phyloP scores from a whole-genome alignment of 2,113 vertebrate species.

The Glareola pratincola region DNA sequence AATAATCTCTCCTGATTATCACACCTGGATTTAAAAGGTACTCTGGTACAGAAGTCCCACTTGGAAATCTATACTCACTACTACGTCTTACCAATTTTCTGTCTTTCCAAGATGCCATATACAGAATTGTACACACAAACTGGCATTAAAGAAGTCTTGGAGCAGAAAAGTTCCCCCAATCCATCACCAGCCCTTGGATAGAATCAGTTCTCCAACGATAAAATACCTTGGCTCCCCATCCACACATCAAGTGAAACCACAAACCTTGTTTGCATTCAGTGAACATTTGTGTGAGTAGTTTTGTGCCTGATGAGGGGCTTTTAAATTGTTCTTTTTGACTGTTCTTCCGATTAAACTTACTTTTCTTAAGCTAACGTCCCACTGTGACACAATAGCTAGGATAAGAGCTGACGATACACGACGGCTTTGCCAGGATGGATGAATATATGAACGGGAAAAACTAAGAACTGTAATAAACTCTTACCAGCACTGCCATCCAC shows the following conservation, averaged over 20 bases:
- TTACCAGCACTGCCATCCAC: not conserved
- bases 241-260: not conserved
- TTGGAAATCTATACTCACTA: not conserved
- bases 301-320: not conserved
- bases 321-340: not conserved
- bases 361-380: not conserved
- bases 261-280: not conserved
- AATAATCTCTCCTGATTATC: not conserved
- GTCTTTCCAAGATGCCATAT: not conserved
- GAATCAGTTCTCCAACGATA: too few species aligned
- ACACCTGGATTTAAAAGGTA: not conserved
- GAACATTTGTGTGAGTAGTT: not conserved
- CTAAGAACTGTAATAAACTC: not conserved
- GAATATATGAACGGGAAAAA: not conserved
- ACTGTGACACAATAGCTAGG: not conserved
- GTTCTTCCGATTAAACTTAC: not conserved
- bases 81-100: not conserved
- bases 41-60: not conserved
- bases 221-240: not conserved
- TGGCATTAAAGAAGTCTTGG: not conserved
- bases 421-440: not conserved
- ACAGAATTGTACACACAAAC: not conserved
- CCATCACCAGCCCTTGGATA: not conserved
- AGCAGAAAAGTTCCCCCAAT: not conserved
- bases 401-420: not conserved